These are phyloP conservation scores for Ciona savignyi DNA, from an alignment of 23 tunicate species.

Conservation along the genomic window DNA sequence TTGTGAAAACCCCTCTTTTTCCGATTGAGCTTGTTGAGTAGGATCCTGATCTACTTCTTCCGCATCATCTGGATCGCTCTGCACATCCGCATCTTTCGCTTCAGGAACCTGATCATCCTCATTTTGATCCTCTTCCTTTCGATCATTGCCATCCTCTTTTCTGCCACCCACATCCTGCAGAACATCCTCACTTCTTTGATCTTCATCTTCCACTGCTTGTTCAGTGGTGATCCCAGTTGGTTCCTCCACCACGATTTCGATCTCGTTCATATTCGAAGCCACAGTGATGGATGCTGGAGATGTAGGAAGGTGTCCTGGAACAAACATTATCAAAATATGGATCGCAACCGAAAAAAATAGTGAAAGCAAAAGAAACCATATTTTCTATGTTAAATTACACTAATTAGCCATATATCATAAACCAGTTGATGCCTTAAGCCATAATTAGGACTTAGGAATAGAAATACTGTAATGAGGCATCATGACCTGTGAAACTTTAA, in stretches of 20 bases:
- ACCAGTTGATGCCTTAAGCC: too few relatives aligned
- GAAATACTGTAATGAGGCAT: too few relatives aligned
- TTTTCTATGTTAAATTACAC: too few relatives aligned
- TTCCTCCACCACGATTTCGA: not conserved
- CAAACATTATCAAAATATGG: too few relatives aligned
- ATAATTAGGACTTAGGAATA: too few relatives aligned
- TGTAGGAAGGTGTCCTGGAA: not conserved
- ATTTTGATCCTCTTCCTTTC: conserved; percentile 3
- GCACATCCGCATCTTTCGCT: not conserved
- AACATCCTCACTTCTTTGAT: conserved; percentile 8
- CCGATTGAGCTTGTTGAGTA: not conserved
- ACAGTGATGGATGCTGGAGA: not conserved
- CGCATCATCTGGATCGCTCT: not conserved
- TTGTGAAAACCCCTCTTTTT: conserved; percentile 1
- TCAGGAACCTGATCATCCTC: not conserved
- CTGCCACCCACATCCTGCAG: not conserved
- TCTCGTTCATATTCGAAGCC: not conserved
- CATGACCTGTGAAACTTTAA: too few relatives aligned
- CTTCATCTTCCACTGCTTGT: not conserved
- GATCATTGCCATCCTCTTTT: conserved; percentile 3
- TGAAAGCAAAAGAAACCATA: too few relatives aligned
- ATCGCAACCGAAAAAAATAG: too few relatives aligned
- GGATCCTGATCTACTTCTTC: not conserved
- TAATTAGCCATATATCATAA: too few relatives aligned
- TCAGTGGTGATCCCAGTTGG: not conserved